Evolutionary conservation across 2,113 vertebrate species (phyloP), one percentile per base, ranked within the genome.

Genomic region (Odocoileus hemionus): DNA sequence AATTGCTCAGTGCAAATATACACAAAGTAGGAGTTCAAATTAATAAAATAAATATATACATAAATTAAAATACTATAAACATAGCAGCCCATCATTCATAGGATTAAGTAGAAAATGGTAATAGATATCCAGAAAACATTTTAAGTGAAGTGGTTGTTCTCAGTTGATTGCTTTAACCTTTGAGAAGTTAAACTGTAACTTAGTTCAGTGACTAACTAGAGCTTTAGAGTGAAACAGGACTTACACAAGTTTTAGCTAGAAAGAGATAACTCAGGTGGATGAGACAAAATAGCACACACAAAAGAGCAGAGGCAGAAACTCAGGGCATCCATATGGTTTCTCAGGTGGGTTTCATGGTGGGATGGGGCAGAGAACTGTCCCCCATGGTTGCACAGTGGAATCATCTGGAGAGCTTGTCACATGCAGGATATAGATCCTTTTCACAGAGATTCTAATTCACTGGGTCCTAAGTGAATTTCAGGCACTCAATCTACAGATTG

Each of bases 131-230:
- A 96, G 52, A 86, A 76, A 95, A 87, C 1, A 74, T 43, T 83
- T 64, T 76, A 39, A 78, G 5, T 21, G 5, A 80, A 16, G 57
- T 76, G 11, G 7, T 3, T 80, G 1, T 57, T 96, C 58, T 80
- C 14, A 84, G 43, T 6, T 86, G 23, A 64, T 54, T 61, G 25
- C 3, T 3, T 70, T 95, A 74, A 67, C 14, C 36, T 96, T 80
- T 91, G 85, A 97, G 60, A 88, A 90, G n/a, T 7, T 79, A 61
- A 78, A 86, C 78, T 83, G 11, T 47, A 85, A 80, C 36, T 50
- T 21, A 94, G 2, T 74, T 8, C 9, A 89, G 30, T 84, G 30
- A 74, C 43, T 84, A 50, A 3, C 83, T 7, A 94, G 19, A n/a
- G 14, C 5, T 92, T 95, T 92, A 79, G 17, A 2, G 23, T 70